These are phyloP conservation scores for Isotomurus palustris DNA, from an alignment of 2,888 invertebrate species.

Conservation along the genomic window DNA sequence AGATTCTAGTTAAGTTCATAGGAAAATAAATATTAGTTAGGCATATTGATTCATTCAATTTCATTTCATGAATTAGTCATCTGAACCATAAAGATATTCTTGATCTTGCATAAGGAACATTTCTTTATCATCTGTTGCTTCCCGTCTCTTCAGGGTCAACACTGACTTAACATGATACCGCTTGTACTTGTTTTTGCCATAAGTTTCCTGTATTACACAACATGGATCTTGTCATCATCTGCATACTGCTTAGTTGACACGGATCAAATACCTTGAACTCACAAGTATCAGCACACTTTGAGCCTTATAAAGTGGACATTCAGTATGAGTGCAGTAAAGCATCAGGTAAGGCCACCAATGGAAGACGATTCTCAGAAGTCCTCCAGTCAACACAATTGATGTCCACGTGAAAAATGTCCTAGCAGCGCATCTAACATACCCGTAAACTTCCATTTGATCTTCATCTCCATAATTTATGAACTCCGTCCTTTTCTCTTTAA, in stretches of 20 bases:
- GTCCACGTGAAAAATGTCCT: neutral
- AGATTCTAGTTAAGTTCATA: too few species aligned
- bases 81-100: too few species aligned
- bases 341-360: neutral
- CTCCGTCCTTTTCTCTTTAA: too few species aligned
- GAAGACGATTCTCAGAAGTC: neutral
- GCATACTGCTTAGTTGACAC: too few species aligned
- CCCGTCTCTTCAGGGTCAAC: neutral
- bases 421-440: neutral
- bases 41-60: too few species aligned
- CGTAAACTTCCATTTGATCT: neutral
- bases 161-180: neutral
- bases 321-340: neutral
- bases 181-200: neutral
- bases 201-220: too few species aligned
- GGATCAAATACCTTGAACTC: too few species aligned
- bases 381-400: neutral
- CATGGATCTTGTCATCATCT: too few species aligned
- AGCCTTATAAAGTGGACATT: neutral
- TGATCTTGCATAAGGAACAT: too few species aligned
- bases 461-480: neutral
- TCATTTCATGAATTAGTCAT: too few species aligned
- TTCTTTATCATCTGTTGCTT: too few species aligned
- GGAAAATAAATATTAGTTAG: too few species aligned
- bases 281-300: neutral